Conservation (phyloP, 2,888 invertebrate species). For the Cyaniris semiargus region DNA sequence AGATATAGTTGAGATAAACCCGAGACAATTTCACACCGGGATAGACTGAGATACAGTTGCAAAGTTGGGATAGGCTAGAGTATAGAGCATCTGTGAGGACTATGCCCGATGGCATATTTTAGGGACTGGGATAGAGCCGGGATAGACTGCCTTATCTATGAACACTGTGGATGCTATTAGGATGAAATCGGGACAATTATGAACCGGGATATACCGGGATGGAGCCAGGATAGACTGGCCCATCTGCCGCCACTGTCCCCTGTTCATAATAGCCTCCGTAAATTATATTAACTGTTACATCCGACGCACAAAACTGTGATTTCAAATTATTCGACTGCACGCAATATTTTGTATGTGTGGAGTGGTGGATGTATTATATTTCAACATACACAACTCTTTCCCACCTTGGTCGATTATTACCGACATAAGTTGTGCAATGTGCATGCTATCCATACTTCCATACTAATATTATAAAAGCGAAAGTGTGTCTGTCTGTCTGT, state of each 20-base stretch:
- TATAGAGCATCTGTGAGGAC: no score
- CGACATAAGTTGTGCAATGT: no score
- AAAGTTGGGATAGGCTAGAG: no score
- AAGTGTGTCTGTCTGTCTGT: no score
- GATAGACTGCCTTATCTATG: not conserved
- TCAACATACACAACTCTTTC: not conserved
- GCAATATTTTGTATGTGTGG: not conserved
- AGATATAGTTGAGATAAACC: no score
- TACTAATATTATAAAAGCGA: no score
- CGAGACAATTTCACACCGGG: no score
- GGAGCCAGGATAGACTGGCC: not conserved
- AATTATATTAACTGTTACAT: not conserved
- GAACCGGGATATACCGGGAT: slow-evolving; percentile 8
- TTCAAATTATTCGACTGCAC: slow-evolving; percentile 11
- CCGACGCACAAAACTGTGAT: not conserved
- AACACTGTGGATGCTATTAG: no score
- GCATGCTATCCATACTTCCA: no score
- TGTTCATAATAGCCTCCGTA: slow-evolving; percentile 26
- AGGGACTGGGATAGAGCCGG: slow-evolving; percentile 3
- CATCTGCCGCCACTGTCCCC: not conserved
- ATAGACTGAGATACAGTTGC: no score
- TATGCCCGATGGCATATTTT: no score
- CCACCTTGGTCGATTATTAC: no score
- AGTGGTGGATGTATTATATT: not conserved
- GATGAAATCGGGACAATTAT: not conserved